A percentile compares a stretch with the other conserved stretches of the same genome.
phyloP scores from a whole-genome alignment of 2,113 vertebrate genomes.

The Myiozetetes cayanensis region DNA sequence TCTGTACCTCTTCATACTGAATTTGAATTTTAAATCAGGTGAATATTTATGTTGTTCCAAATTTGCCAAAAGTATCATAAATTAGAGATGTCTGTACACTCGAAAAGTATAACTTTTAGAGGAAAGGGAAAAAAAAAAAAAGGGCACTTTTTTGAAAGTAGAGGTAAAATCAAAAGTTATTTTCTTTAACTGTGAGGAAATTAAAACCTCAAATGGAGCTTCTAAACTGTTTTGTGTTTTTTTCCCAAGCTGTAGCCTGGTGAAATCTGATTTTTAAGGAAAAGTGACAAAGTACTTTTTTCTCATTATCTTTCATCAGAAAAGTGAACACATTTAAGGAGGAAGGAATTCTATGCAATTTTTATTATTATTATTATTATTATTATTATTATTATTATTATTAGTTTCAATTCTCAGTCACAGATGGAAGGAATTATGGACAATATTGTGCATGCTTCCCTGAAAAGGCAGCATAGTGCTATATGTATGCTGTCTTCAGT shows the following conservation, averaged over 20 bases:
- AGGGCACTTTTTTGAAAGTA: background rate
- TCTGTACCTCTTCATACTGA: background rate
- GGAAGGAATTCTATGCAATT: background rate
- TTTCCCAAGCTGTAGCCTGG: background rate
- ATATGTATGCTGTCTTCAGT: background rate
- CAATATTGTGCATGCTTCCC: background rate
- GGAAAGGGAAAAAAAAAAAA: background rate
- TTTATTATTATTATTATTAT: background rate
- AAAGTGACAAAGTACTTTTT: background rate
- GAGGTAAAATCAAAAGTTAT: background rate
- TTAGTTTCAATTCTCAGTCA: background rate
- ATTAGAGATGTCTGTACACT: background rate
- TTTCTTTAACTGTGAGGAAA: background rate
- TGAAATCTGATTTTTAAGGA: background rate
- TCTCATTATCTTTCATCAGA: background rate
- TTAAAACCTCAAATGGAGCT: background rate
- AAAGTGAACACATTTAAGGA: background rate
- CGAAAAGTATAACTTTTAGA: background rate
- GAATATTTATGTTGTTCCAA: background rate
- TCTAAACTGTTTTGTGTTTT: background rate
- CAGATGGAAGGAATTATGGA: background rate
- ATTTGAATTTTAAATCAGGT: background rate
- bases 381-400: fast-evolving
- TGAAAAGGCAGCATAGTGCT: background rate
- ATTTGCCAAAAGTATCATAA: background rate